A percentile compares a stretch with the other conserved stretches of the same genome.
Conservation (phyloP, 2,797 vertebrate genomes). For the Serranus cabrilla region DNA sequence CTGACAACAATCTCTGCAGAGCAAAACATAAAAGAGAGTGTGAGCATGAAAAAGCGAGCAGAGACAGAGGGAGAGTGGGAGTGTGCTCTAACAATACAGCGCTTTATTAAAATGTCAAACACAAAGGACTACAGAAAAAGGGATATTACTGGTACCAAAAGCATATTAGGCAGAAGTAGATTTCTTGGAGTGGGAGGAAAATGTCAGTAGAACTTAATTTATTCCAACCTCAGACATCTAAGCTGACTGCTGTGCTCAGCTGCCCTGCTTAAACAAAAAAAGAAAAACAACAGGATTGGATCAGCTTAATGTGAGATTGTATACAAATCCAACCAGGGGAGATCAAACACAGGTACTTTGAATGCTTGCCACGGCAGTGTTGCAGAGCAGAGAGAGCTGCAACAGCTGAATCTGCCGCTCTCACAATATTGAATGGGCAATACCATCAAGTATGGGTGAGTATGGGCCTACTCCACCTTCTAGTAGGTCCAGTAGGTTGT, state of each 20-base stretch:
- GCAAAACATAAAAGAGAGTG: slow-evolving; percentile 59
- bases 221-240: slow-evolving; percentile 56
- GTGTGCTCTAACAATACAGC: slow-evolving; percentile 69
- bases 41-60: slow-evolving; percentile 57
- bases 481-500: no score
- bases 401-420: no score
- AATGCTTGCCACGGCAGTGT: no score
- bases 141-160: slow-evolving; percentile 72
- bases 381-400: not conserved
- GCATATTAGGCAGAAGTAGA: slow-evolving; percentile 69
- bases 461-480: no score
- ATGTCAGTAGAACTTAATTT: slow-evolving; percentile 64
- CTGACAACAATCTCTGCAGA: slow-evolving; percentile 68
- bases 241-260: slow-evolving; percentile 27
- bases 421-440: no score
- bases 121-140: slow-evolving; percentile 67
- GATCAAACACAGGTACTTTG: not conserved
- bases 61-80: slow-evolving; percentile 69
- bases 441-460: no score
- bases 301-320: not conserved
- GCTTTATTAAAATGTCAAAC: slow-evolving; percentile 80
- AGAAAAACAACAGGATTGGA: not conserved
- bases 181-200: slow-evolving; percentile 67
- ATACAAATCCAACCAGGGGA: not conserved
- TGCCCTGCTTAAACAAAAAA: slow-evolving; percentile 21